A percentile compares a stretch with the other conserved stretches of the same genome.
Conservation (phyloP, 2,888 invertebrate genomes). For the Tachina fera region DNA sequence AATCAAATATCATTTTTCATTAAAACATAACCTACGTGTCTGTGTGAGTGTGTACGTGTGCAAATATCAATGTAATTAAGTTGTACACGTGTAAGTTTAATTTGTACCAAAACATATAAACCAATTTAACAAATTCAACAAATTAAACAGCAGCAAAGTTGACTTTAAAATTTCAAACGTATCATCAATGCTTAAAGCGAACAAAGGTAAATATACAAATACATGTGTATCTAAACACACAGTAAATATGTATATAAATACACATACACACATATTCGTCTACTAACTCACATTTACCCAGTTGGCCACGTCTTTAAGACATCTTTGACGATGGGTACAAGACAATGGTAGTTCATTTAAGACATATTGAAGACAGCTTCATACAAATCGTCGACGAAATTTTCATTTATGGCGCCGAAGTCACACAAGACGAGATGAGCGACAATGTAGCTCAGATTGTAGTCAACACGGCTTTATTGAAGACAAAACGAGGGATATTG, state of each 20-base stretch:
- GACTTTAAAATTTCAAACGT: conserved; percentile 14
- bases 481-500: too few species aligned
- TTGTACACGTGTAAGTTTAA: conserved; percentile 27
- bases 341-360: too few species aligned
- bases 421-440: too few species aligned
- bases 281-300: neutral
- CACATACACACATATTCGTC: neutral
- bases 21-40: neutral
- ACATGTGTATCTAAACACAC: neutral
- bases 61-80: conserved; percentile 40
- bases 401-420: too few species aligned
- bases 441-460: too few species aligned
- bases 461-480: too few species aligned
- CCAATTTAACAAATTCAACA: conserved; percentile 47
- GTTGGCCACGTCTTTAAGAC: too few species aligned
- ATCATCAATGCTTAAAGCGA: conserved; percentile 37
- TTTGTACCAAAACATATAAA: neutral
- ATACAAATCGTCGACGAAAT: too few species aligned
- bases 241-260: neutral
- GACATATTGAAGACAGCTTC: too few species aligned
- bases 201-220: neutral
- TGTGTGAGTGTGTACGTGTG: neutral
- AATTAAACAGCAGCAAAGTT: conserved; percentile 36
- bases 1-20: conserved; percentile 50
- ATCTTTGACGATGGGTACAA: too few species aligned